phyloP scores from a whole-genome alignment of 2,113 vertebrate species.

The Lepidothrix coronata region DNA sequence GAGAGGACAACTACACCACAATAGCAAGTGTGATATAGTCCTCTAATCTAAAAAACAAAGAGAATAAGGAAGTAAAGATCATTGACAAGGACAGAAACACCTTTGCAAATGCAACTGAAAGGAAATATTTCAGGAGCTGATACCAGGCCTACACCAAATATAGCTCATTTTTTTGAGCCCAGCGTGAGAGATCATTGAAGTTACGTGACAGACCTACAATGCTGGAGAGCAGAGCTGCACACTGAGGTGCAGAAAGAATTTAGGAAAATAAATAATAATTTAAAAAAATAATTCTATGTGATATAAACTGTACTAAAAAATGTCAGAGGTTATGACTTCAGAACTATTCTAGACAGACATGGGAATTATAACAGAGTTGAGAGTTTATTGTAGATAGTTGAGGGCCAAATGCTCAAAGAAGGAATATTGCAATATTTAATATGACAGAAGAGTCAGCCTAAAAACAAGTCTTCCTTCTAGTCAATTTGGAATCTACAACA shows the following conservation, averaged over 20 bases:
- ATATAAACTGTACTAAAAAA: not conserved
- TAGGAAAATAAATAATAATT: not conserved
- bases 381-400: not conserved
- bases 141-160: not conserved
- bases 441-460: not conserved
- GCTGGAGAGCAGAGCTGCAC: not conserved
- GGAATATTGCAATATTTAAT: not conserved
- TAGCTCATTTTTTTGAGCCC: not conserved
- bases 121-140: not conserved
- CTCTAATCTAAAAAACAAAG: not conserved
- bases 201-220: not conserved
- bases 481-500: not conserved
- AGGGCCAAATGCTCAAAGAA: not conserved
- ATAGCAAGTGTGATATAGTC: not conserved
- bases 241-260: not conserved
- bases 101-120: not conserved
- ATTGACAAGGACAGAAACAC: not conserved
- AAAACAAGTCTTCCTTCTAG: not conserved
- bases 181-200: not conserved
- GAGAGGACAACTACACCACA: not conserved
- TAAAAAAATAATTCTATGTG: not conserved
- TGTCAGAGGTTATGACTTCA: not conserved
- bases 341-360: not conserved
- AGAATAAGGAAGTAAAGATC: not conserved
- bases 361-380: not conserved